A percentile compares a stretch with the other conserved stretches of the same genome.
phyloP scores from a whole-genome alignment of 2,888 invertebrate species.

The Seira sanloemensis region DNA sequence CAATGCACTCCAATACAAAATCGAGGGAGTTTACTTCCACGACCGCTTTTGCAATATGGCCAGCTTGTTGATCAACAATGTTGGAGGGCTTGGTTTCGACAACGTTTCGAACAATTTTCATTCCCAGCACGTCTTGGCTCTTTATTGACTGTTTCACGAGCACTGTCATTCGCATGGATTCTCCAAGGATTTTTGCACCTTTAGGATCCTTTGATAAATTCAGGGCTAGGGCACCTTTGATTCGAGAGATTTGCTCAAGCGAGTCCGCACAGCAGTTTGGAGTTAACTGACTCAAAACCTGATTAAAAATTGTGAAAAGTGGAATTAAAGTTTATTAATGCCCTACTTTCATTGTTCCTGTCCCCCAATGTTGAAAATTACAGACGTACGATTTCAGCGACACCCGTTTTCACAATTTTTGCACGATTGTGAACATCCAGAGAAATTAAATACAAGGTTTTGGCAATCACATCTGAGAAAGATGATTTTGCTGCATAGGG shows the following conservation, averaged over 20 bases:
- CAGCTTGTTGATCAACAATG: slow-evolving; percentile 54
- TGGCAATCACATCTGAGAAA: slow-evolving; percentile 48
- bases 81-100: slow-evolving; percentile 38
- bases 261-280: slow-evolving; percentile 18
- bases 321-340: too few relatives aligned
- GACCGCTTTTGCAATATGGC: slow-evolving; percentile 59
- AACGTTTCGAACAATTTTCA: slow-evolving; percentile 64
- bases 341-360: too few relatives aligned
- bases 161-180: slow-evolving; percentile 35
- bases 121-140: slow-evolving; percentile 52
- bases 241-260: slow-evolving; percentile 39
- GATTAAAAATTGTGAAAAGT: too few relatives aligned
- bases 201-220: slow-evolving; percentile 51
- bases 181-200: slow-evolving; percentile 50
- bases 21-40: slow-evolving; percentile 49
- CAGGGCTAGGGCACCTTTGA: slow-evolving; percentile 51
- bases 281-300: slow-evolving; percentile 43
- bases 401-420: slow-evolving; percentile 42
- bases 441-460: slow-evolving; percentile 59
- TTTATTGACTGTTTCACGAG: slow-evolving; percentile 52
- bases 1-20: slow-evolving; percentile 64
- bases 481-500: slow-evolving; percentile 40
- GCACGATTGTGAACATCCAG: slow-evolving; percentile 41
- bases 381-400: slow-evolving; percentile 42
- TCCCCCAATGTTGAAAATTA: not conserved